These are phyloP conservation scores for Oceanodroma leucorhoa DNA, from an alignment of 2,797 vertebrate species.

Conservation along the genomic window DNA sequence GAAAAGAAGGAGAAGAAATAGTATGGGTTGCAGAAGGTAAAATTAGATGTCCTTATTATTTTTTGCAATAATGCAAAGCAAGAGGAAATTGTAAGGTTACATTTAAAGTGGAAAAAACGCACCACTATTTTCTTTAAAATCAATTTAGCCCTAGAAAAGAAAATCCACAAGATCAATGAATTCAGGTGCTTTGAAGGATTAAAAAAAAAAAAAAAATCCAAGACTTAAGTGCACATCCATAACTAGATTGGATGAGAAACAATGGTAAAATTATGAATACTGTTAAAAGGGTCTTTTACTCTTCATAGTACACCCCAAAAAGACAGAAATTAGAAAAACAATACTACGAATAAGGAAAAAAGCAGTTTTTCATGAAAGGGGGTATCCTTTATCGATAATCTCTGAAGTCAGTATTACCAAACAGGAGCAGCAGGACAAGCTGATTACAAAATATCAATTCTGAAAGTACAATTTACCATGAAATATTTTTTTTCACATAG, in stretches of 20 bases:
- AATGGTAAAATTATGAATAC: background rate
- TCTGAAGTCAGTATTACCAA: background rate
- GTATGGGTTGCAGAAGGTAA: background rate
- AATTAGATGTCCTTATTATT: background rate
- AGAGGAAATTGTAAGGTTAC: background rate
- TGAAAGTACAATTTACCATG: background rate
- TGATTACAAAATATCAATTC: background rate
- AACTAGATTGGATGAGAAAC: background rate
- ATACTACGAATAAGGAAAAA: background rate
- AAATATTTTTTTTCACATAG: background rate
- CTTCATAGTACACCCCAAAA: background rate
- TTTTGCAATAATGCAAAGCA: background rate
- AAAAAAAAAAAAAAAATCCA: background rate
- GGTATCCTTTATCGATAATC: background rate
- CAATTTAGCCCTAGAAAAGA: background rate
- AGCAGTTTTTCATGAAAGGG: background rate
- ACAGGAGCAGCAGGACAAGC: background rate
- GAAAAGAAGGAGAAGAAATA: background rate
- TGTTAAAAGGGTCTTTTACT: background rate
- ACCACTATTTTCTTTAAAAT: background rate
- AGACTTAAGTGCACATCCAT: background rate
- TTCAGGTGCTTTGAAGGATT: background rate
- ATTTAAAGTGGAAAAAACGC: accelerated
- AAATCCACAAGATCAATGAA: background rate
- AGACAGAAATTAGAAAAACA: background rate